Evolutionary conservation across 2,888 invertebrate species (phyloP).

Genomic region (Drosophila prolongata): DNA sequence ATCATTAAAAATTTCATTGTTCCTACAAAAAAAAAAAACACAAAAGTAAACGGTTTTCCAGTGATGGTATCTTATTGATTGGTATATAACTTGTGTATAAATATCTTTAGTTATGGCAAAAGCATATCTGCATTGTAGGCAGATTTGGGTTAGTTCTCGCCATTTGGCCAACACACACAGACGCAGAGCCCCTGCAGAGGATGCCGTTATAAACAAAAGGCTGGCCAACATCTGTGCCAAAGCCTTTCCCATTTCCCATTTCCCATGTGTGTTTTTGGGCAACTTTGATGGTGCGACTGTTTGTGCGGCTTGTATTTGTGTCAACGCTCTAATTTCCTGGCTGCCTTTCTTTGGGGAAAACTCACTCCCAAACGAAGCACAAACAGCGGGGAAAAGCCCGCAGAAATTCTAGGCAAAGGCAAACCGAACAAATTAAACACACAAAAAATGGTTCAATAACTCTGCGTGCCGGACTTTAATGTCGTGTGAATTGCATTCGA

Average conservation of each 20-base stretch:
- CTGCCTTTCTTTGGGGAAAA: constrained; percentile 7
- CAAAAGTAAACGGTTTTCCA: neutral
- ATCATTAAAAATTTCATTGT: too few relatives aligned
- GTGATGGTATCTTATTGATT: neutral
- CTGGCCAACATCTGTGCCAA: constrained; percentile 39
- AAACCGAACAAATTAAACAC: neutral
- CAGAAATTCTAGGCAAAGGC: neutral
- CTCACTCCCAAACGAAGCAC: neutral
- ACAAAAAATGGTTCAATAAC: constrained; percentile 23
- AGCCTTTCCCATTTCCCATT: constrained; percentile 18
- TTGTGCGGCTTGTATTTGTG: constrained; percentile 29
- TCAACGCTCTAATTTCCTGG: constrained; percentile 38
- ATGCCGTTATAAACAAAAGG: constrained; percentile 32
- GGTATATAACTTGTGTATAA: neutral
- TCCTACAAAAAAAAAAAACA: neutral
- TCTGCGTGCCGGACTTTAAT: constrained; percentile 36
- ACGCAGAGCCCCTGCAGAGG: constrained; percentile 15
- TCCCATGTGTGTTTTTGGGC: constrained; percentile 27
- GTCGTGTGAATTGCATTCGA: constrained; percentile 45
- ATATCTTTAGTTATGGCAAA: constrained; percentile 17
- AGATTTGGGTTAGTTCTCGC: constrained; percentile 25
- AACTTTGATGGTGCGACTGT: constrained; percentile 8
- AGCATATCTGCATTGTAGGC: constrained; percentile 21
- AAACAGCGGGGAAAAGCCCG: neutral
- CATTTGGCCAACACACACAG: constrained; percentile 1